Percentiles rank a stretch among this genome's conserved stretches.
Evolutionary conservation across 2,888 invertebrate genomes (phyloP).

Genomic region (Psylliodes chrysocephalus): DNA sequence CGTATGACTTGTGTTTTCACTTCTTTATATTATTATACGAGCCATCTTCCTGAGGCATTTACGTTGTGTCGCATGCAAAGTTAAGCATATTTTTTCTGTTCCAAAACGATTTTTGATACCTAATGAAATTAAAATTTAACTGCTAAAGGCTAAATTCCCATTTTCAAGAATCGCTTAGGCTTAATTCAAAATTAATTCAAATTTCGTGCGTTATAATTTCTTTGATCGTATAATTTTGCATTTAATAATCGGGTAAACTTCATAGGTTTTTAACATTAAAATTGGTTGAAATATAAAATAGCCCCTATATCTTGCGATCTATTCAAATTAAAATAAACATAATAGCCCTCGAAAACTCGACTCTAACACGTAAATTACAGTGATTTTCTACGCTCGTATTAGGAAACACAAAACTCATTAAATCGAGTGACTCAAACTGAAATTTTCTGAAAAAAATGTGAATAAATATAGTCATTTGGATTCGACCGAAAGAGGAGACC

Average conservation of each 20-base stretch:
- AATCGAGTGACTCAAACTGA: constrained; percentile 39
- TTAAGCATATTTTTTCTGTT: too few species aligned
- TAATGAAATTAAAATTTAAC: neutral
- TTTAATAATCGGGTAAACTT: constrained; percentile 17
- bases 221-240: constrained; percentile 5
- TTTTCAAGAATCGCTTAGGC: constrained; percentile 7
- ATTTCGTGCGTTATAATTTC: neutral
- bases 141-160: neutral
- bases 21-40: too few species aligned
- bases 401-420: constrained; percentile 36
- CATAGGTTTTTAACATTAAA: constrained; percentile 7
- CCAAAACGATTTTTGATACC: too few species aligned
- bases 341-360: constrained; percentile 26
- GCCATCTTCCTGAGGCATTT: too few species aligned
- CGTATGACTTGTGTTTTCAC: too few species aligned
- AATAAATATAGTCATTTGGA: constrained; percentile 42
- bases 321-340: constrained; percentile 25
- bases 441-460: constrained; percentile 31
- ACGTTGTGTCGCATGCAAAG: too few species aligned
- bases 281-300: neutral
- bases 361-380: constrained; percentile 41
- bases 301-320: neutral
- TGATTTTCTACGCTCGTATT: constrained; percentile 32
- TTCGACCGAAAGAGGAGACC: constrained; percentile 18
- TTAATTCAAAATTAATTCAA: constrained; percentile 7